Evolutionary conservation across 1,140 invertebrate genomes (phyloP), one percentile per base, ranked within the genome.

Genomic region (Bilobella aurantiaca): DNA sequence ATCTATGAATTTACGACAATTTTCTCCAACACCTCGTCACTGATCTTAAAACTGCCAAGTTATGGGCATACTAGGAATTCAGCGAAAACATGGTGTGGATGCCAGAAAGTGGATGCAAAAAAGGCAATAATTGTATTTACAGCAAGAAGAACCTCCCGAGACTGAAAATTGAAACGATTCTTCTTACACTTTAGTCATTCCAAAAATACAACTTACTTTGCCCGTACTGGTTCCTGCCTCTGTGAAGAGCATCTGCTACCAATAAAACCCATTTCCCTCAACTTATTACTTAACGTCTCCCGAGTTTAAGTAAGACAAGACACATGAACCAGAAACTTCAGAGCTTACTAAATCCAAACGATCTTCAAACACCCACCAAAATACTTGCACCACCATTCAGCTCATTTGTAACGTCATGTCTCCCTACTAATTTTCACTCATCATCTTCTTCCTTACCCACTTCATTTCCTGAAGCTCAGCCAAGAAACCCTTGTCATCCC

Each of bases 241-340:
- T n/a, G n/a, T n/a, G n/a, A n/a, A 53, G 25, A 12, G 49, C 49
- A 53, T 53, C 49, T 53, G 49, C 12, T 53, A 53, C 49, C 23
- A 12, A 53, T 53, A 53, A 53, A 53, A 12, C 49, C 49, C 49
- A 16, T 16, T 53, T 53, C 23, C 49, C 49, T 53, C 5, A 53
- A 53, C 8, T 53, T 53, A 14, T 53, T 53, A 12, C 12, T 16
- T 23, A 12, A 53, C 12, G 49, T 5, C 8, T 23, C 25, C 5
- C 12, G 23, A 23, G 5, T 23, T 23, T 5, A 5, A 18, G 25
- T 14, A 53, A 8, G 8, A 12, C 25, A 12, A 18, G 14, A 23
- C 5, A 23, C 49, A 53, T 16, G 49, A 23, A 23, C 25, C 25
- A 18, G 49, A 53, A 53, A 23, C 14, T n/a, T n/a, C n/a, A n/a